Evolutionary conservation across 2,113 vertebrate species (phyloP).

Genomic region (Stigmatopora argus): DNA sequence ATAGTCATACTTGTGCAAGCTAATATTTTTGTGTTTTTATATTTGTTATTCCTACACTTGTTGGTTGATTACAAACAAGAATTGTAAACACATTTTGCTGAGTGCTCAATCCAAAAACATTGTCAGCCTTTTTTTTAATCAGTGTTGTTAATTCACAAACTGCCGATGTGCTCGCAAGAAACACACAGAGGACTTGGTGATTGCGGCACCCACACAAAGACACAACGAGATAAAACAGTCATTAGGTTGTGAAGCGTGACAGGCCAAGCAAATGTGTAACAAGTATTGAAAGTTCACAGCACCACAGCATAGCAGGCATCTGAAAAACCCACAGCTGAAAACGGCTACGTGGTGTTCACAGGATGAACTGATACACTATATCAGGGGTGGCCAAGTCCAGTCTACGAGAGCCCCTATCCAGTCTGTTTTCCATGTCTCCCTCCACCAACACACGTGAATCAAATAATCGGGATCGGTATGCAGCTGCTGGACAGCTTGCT

Average conservation of each 20-base stretch:
- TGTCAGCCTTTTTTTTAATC: neutral
- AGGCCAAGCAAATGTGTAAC: conserved; percentile 36
- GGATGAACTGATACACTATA: neutral
- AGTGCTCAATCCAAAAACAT: neutral
- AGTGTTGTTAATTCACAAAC: neutral
- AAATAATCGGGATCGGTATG: too few relatives aligned
- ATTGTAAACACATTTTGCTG: neutral
- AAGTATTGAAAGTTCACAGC: conserved; percentile 13
- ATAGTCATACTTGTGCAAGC: too few relatives aligned
- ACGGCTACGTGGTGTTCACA: conserved; percentile 38
- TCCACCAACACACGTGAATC: too few relatives aligned
- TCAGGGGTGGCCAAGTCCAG: too few relatives aligned
- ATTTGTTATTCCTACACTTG: too few relatives aligned
- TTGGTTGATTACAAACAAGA: too few relatives aligned
- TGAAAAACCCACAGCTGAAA: conserved; percentile 13
- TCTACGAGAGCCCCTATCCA: too few relatives aligned
- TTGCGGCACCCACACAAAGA: neutral
- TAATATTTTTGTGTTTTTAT: too few relatives aligned
- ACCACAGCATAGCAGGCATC: conserved; percentile 38
- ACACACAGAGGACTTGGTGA: conserved; percentile 29
- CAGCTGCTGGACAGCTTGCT: too few relatives aligned
- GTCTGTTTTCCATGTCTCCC: too few relatives aligned
- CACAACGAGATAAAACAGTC: neutral
- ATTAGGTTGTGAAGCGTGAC: neutral
- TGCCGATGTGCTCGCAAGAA: conserved; percentile 23